Evolutionary conservation across 2,797 vertebrate species (phyloP).

Genomic region (Pristis pectinata): DNA sequence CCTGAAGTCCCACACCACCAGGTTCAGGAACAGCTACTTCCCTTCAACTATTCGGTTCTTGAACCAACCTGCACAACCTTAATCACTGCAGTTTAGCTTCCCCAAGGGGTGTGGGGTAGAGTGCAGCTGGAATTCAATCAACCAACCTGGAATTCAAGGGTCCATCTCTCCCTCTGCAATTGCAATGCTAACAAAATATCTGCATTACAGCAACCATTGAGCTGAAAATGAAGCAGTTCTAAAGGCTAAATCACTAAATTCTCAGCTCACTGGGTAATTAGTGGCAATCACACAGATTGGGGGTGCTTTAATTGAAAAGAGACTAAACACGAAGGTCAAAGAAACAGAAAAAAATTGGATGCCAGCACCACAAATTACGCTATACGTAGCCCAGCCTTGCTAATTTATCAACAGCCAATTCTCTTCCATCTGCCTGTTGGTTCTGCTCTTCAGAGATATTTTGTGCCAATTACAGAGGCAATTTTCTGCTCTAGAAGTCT

Average conservation of each 20-base stretch:
- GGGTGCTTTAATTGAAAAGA: not conserved
- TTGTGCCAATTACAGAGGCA: not conserved
- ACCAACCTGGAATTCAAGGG: not conserved
- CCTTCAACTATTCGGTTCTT: too few species aligned
- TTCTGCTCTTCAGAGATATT: not conserved
- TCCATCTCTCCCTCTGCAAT: not conserved
- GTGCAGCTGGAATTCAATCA: not conserved
- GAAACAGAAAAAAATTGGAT: not conserved
- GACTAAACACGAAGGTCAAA: not conserved
- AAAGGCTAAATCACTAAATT: not conserved
- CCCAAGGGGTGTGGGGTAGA: not conserved
- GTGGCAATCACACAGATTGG: not conserved
- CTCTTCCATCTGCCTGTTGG: not conserved
- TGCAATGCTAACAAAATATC: not conserved
- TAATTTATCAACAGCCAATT: not conserved
- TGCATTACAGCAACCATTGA: not conserved
- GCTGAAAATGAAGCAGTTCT: not conserved
- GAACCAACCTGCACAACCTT: too few species aligned
- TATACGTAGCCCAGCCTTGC: not conserved
- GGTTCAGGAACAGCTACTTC: too few species aligned
- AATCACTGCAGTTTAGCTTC: too few species aligned
- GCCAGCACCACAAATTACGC: not conserved
- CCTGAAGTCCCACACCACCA: too few species aligned
- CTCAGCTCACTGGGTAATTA: not conserved
- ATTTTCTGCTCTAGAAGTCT: not conserved